Base-by-base conservation (phyloP, 2,113 vertebrate species). In the Etheostoma spectabile region DNA sequence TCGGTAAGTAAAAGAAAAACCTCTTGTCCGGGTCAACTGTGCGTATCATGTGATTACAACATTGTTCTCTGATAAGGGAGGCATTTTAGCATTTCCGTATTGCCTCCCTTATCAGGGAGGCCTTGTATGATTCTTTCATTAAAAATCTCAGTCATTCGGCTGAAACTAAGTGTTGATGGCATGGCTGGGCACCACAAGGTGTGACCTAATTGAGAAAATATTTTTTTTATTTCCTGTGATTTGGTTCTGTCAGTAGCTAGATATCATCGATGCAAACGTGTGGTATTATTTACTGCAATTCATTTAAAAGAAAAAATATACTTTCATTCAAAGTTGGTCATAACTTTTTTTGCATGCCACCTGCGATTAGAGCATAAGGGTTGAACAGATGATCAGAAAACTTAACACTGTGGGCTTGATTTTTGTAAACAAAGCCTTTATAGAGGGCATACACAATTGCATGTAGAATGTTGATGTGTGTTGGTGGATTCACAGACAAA, bases 41-140 rank as follows among this genome's bases (percentile, higher is more conserved):
- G 74, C 67, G 12, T 81, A 79, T 87, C 89, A 88, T 89, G 75
- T 93, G 92, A 90, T 90, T 87, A 89, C 83, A 85, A 57, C 80
- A 59, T 55, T 83, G 76, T 57, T 62, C 67, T 79, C 70, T 77
- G 92, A 93, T 93, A 93, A 92, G 82, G 5, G 55, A 73, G 62
- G 35, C 18, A 78, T 88, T 86, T 83, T 66, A 74, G 38, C 38
- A 42, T 42, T 42, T 42, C 38, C 10, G 52, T 55, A 22, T 55
- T 18, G 48, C 48, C 48, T 49, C 48, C 48, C 48, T 49, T 18
- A 49, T 49, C 48, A 49, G 48, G 48, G 48, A 49, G 52, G 67
- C 75, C 82, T 79, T 79, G 14, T 64, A 38, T 55, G 60, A 63
- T 77, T 57, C 12, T 79, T 82, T 81, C 27, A 71, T n/a, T 80